Conservation (phyloP, 2,888 invertebrate genomes). For the Callosobruchus maculatus region DNA sequence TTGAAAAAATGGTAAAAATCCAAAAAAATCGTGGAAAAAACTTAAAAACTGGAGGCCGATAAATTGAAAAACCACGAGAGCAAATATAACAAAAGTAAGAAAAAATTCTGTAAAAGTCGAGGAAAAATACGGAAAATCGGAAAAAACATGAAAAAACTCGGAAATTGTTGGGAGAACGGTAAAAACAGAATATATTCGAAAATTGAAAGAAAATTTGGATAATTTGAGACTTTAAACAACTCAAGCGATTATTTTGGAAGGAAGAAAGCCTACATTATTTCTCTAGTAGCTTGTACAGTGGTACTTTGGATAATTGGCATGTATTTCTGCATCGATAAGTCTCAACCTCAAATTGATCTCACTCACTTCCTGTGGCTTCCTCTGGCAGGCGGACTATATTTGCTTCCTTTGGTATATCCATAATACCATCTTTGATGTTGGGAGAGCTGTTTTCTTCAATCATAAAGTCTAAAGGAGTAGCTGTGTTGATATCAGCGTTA, state of each 20-base stretch:
- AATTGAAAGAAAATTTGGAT: too few relatives aligned
- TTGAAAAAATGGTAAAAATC: too few relatives aligned
- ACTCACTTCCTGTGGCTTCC: constrained; percentile 33
- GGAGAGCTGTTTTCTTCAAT: constrained; percentile 38
- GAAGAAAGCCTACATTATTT: constrained; percentile 31
- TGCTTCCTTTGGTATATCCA: constrained; percentile 25
- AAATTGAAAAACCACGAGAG: too few relatives aligned
- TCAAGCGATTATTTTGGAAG: constrained; percentile 37
- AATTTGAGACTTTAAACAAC: too few relatives aligned
- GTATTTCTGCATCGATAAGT: constrained; percentile 33
- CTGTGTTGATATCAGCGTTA: constrained; percentile 8
- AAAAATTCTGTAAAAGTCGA: too few relatives aligned
- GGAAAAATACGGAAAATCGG: too few relatives aligned
- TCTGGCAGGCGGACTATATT: constrained; percentile 25
- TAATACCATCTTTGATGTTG: constrained; percentile 35
- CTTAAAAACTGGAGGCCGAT: too few relatives aligned
- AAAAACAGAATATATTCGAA: too few relatives aligned
- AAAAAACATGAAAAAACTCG: too few relatives aligned
- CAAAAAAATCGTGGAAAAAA: too few relatives aligned
- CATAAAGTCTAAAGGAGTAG: constrained; percentile 35
- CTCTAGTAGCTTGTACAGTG: constrained; percentile 27
- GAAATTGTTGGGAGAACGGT: too few relatives aligned
- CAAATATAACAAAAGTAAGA: too few relatives aligned
- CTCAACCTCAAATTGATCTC: constrained; percentile 18
- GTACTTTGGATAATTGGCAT: constrained; percentile 27